Evolutionary conservation across 2,888 invertebrate species (phyloP).

Genomic region (Melinaea marsaeus): DNA sequence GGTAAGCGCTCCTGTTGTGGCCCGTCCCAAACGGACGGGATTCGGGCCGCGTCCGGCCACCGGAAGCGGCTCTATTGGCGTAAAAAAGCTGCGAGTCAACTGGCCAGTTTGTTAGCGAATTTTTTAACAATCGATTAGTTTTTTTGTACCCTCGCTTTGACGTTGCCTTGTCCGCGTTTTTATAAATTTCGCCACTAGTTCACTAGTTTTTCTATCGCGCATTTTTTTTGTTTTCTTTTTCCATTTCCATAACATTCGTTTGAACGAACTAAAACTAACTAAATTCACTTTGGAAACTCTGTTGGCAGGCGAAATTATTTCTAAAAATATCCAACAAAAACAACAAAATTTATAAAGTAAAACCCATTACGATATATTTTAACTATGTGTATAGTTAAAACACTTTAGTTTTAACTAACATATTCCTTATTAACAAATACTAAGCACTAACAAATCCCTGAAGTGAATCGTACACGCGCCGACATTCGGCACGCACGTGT

Average conservation of each 20-base stretch:
- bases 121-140: constrained; percentile 62
- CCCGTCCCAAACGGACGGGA: constrained; percentile 47
- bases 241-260: constrained; percentile 22
- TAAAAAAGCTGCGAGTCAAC: constrained; percentile 67
- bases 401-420: constrained; percentile 15
- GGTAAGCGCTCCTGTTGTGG: constrained; percentile 76
- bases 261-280: constrained; percentile 18
- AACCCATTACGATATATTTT: constrained; percentile 2
- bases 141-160: constrained; percentile 54
- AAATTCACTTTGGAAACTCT: constrained; percentile 36
- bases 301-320: constrained; percentile 34
- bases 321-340: constrained; percentile 4
- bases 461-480: constrained; percentile 53
- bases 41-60: constrained; percentile 64
- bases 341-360: constrained; percentile 5
- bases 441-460: constrained; percentile 30
- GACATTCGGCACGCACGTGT: constrained; percentile 67
- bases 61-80: constrained; percentile 71
- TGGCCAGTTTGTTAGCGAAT: constrained; percentile 62
- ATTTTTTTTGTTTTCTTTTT: constrained; percentile 24
- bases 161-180: constrained; percentile 40
- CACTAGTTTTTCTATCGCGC: constrained; percentile 26
- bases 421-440: constrained; percentile 28
- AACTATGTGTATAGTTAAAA: constrained; percentile 1
- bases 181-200: constrained; percentile 34